These are phyloP conservation scores for Leptopilina myrica DNA, from an alignment of 2,888 invertebrate genomes.

Conservation along the genomic window DNA sequence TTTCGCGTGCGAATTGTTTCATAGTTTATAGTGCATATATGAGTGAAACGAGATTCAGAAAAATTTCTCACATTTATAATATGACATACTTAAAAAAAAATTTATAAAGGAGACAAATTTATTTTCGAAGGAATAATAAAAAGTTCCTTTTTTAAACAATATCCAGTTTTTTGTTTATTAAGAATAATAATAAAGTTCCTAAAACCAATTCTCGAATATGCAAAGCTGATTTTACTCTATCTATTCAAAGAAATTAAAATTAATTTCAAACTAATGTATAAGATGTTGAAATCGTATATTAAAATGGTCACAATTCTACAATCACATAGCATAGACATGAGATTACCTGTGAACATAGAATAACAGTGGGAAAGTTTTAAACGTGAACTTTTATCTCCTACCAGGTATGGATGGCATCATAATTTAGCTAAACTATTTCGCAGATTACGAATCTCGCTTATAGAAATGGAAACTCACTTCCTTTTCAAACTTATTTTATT, in stretches of 20 bases:
- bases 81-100: constrained; percentile 6
- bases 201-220: too few species aligned
- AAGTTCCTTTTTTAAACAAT: too few species aligned
- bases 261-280: too few species aligned
- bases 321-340: constrained; percentile 11
- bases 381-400: constrained; percentile 10
- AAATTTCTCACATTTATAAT: not conserved
- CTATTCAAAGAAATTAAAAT: too few species aligned
- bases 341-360: not conserved
- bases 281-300: not conserved
- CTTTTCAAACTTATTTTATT: not conserved
- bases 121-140: too few species aligned
- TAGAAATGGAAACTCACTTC: constrained; percentile 6
- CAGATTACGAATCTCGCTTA: constrained; percentile 4
- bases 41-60: not conserved
- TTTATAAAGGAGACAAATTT: not conserved
- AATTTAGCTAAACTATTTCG: constrained; percentile 5
- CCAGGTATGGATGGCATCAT: constrained; percentile 1
- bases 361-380: constrained; percentile 1
- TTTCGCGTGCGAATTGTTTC: constrained; percentile 13
- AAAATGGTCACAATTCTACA: constrained; percentile 23
- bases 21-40: constrained; percentile 7
- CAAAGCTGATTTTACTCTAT: too few species aligned
- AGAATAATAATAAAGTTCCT: too few species aligned
- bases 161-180: too few species aligned